Base-by-base conservation (phyloP, 2,797 vertebrate species). In the Pygocentrus nattereri region DNA sequence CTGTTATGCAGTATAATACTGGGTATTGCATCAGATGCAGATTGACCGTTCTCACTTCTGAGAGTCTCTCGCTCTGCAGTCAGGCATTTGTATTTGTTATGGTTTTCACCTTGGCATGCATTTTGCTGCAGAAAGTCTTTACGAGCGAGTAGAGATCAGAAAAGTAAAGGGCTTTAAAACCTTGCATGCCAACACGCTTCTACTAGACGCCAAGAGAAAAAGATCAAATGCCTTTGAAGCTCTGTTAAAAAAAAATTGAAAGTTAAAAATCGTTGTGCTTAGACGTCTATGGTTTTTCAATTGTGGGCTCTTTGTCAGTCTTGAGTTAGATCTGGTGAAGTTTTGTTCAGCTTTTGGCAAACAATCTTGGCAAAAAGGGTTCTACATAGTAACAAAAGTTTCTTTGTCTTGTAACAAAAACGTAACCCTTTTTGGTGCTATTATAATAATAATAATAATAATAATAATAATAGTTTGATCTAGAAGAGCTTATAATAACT, bases 221-320 rank as follows among this genome's bases (percentile, higher is more conserved):
- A 88, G 89, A 92, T 93, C 91, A 92, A 90, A 93, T 91, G 74
- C 89, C 90, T 94, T 92, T 91, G 91, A 93, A 92, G 90, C 90
- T 5, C 31, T 2, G 30, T 11, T 15, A 16, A 61, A 59, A 64
- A 64, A 64, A 64, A 64, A 64, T 31, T 85, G 82, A 56, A 12
- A 83, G 85, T 88, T 86, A 78, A 92, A 92, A 92, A 91, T 91
- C 89, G 61, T 93, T 91, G 88, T 72, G 81, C 86, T n/a, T 90
- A 85, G 86, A 87, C 87, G 88, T 89, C 76, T 41, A 86, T 84
- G 88, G 87, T 88, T 89, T 89, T 89, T 65, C 84, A 82, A 87
- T 87, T 87, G 82, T 88, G 84, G 82, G 90, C 82, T 90, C 81
- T 85, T 71, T 79, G 88, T 89, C 82, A 4, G 85, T 59, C 52